phyloP scores from a whole-genome alignment of 2,797 vertebrate genomes.

The Allobates femoralis region DNA sequence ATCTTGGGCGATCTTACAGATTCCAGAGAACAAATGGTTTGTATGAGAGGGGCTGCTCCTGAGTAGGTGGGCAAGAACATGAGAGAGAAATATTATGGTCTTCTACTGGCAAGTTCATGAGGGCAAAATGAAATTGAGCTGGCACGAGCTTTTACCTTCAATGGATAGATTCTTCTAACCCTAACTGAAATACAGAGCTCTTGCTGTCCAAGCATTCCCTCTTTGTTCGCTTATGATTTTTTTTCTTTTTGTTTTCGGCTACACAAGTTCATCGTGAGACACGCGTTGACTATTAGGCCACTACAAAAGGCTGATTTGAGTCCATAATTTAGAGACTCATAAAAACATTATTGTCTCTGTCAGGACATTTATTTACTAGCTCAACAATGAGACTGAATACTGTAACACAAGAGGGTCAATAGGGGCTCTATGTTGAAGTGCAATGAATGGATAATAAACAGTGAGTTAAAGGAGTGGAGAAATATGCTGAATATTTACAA shows the following conservation, averaged over 20 bases:
- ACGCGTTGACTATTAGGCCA: conserved; percentile 87
- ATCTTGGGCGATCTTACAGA: conserved; percentile 50
- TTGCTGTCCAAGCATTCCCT: conserved; percentile 71
- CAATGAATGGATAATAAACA: conserved; percentile 62
- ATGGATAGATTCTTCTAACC: conserved; percentile 81
- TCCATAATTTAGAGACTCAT: conserved; percentile 89
- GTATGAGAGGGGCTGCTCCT: conserved; percentile 77
- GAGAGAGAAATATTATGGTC: conserved; percentile 87
- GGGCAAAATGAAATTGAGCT: conserved; percentile 72
- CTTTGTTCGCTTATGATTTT: conserved; percentile 74
- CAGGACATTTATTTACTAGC: conserved; percentile 85
- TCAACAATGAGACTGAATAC: conserved; percentile 83
- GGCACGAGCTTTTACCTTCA: conserved; percentile 75
- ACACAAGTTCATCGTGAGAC: conserved; percentile 87
- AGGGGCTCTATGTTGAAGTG: conserved; percentile 38
- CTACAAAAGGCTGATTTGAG: conserved; percentile 88
- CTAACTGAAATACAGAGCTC: conserved; percentile 83
- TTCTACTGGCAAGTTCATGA: conserved; percentile 80
- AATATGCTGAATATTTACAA: conserved; percentile 49
- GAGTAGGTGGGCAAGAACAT: conserved; percentile 83
- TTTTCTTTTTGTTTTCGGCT: conserved; percentile 76
- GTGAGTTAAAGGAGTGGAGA: conserved; percentile 39
- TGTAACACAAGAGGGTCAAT: conserved; percentile 74
- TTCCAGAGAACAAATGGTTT: conserved; percentile 76
- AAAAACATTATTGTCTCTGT: conserved; percentile 95